Evolutionary conservation across 2,888 invertebrate species (phyloP).

Genomic region (Patella ulyssiponensis): DNA sequence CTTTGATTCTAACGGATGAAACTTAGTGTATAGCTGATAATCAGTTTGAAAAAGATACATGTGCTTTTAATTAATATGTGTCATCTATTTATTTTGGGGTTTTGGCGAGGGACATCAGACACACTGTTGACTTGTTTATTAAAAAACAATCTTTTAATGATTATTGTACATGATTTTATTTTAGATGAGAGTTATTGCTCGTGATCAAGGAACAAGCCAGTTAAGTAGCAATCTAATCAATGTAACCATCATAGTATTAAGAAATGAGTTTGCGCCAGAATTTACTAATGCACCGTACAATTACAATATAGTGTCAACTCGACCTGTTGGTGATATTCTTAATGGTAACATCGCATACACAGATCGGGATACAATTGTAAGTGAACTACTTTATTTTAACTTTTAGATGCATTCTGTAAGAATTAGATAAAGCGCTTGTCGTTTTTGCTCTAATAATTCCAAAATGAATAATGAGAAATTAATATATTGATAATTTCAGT

Average conservation of each 20-base stretch:
- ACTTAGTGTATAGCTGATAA: too few relatives aligned
- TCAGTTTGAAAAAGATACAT: too few relatives aligned
- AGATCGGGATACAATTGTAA: conserved; percentile 48
- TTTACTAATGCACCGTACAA: conserved; percentile 51
- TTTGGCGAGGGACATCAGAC: too few relatives aligned
- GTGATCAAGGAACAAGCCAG: conserved; percentile 57
- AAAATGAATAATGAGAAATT: too few relatives aligned
- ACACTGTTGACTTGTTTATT: too few relatives aligned
- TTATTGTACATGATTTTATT: conserved; percentile 8
- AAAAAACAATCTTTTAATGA: too few relatives aligned
- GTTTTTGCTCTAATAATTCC: background rate
- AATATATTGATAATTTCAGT: too few relatives aligned
- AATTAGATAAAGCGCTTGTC: background rate
- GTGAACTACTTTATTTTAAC: conserved; percentile 11
- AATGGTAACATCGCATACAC: conserved; percentile 43
- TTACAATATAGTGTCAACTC: conserved; percentile 41
- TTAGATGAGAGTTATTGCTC: conserved; percentile 60
- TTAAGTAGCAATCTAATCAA: conserved; percentile 45
- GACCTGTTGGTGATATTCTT: conserved; percentile 42
- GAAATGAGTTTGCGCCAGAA: conserved; percentile 57
- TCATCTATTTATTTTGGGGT: too few relatives aligned
- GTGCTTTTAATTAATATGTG: too few relatives aligned
- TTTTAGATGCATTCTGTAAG: background rate
- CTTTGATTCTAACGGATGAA: too few relatives aligned
- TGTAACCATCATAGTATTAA: conserved; percentile 52